Conservation (phyloP, 1,140 invertebrate genomes). For the Drosophila repletoides region DNA sequence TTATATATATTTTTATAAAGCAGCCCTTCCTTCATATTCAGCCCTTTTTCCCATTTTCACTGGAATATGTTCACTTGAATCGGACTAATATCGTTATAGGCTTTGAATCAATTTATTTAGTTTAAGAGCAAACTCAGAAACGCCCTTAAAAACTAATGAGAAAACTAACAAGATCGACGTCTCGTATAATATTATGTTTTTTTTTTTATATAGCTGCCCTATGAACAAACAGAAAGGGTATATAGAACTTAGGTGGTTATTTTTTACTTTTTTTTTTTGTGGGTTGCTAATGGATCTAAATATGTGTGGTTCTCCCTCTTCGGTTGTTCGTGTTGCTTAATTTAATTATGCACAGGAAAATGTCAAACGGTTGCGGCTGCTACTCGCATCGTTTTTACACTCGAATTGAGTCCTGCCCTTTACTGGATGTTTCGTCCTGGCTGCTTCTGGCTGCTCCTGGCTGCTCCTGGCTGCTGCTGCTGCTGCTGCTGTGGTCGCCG, state of each 20-base stretch:
- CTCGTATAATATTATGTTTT: neutral
- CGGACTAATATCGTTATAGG: no score
- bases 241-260: neutral
- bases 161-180: no score
- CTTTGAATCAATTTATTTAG: no score
- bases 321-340: conserved; percentile 50
- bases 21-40: no score
- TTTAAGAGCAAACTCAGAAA: no score
- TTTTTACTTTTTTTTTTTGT: neutral
- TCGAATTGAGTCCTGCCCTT: conserved; percentile 65
- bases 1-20: no score
- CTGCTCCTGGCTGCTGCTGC: conserved; percentile 3
- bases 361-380: conserved; percentile 66
- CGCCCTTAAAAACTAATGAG: no score
- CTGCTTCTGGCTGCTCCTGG: neutral
- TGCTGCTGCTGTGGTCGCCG: conserved; percentile 43
- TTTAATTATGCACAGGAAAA: conserved; percentile 76
- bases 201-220: no score
- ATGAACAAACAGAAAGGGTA: neutral
- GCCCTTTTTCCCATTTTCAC: no score
- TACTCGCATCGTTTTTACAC: conserved; percentile 69
- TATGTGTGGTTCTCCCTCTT: neutral
- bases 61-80: no score
- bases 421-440: neutral
- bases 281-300: conserved; percentile 19